Conservation (phyloP, 2,113 vertebrate genomes). For the Cyanoramphus novaezelandiae region DNA sequence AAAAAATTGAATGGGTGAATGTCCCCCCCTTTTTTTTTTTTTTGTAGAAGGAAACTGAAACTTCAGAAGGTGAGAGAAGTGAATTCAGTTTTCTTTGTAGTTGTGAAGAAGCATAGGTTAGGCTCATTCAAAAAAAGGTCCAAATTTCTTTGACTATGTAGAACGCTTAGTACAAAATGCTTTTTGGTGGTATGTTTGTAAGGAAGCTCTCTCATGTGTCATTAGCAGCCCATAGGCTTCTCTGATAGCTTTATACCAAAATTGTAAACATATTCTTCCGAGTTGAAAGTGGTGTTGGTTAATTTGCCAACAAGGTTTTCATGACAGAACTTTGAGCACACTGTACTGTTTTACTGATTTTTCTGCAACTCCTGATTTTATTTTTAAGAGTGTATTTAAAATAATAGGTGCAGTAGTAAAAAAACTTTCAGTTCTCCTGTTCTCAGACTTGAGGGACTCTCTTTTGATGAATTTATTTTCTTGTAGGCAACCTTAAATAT, state of each 20-base stretch:
- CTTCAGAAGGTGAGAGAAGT: not conserved
- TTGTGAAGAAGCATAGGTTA: not conserved
- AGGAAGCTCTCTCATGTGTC: not conserved
- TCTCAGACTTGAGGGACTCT: not conserved
- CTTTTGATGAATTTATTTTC: constrained; percentile 2
- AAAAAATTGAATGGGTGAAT: not conserved
- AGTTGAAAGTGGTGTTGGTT: not conserved
- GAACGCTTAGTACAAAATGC: not conserved
- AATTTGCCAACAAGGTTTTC: not conserved
- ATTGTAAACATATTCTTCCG: not conserved
- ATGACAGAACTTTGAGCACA: not conserved
- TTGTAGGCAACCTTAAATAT: constrained; percentile 85
- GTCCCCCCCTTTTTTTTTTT: not conserved
- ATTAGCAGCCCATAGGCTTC: not conserved
- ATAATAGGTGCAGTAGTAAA: not conserved
- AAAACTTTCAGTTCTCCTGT: not conserved
- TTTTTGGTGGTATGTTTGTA: not conserved
- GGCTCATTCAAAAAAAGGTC: not conserved
- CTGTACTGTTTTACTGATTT: not conserved
- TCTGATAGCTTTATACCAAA: not conserved
- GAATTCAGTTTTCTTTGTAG: not conserved
- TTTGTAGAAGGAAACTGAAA: not conserved
- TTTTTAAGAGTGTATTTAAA: not conserved
- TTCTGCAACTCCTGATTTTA: not conserved
- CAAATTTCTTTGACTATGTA: not conserved